Base-by-base conservation (phyloP, 2,113 vertebrate species). In the Xenus cinereus region DNA sequence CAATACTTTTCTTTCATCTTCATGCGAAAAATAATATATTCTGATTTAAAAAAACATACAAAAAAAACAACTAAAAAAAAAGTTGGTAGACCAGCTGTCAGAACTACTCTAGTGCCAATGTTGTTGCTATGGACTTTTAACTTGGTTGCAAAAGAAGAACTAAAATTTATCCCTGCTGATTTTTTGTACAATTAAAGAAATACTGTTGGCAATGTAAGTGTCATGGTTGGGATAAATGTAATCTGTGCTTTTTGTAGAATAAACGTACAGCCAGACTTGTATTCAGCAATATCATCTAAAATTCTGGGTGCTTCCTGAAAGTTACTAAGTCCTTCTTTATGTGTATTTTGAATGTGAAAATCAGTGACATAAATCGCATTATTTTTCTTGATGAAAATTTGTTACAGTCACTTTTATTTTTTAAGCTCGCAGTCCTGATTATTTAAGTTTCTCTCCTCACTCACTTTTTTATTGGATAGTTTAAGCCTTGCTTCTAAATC, bases 151-250 rank as follows among this genome's bases (percentile, higher is more conserved):
- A 35, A 83, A 10, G 4, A 11, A 45, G 37, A 75, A 22, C 43
- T 74, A 12, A 22, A 54, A 37, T 64, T 8, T 2, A 41, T 35
- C 45, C 53, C 0, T 17, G 26, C 32, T 68, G 6, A 21, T 74
- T 82, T 85, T 85, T 43, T 83, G 19, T 60, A 32, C 68, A 16
- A 1, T 39, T 51, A 27, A 63, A 91, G 51, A 50, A 12, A 8
- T 18, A 8, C 4, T 27, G 10, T 32, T 72, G 53, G 13, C 46
- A 48, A 35, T 56, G 1, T 23, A 13, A 39, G 39, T 0, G 0
- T 35, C 4, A 12, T 46, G 19, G 2, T 30, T 56, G 54, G 51
- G 11, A 43, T 88, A n/a, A 56, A 43, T 41, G 24, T 48, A 5
- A 59, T 9, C 43, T 81, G 37, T 51, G 63, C 10, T 76, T 76